Evolutionary conservation across 2,113 vertebrate species (phyloP), one percentile per base, ranked within the genome.

Genomic region (Bufo gargarizans): DNA sequence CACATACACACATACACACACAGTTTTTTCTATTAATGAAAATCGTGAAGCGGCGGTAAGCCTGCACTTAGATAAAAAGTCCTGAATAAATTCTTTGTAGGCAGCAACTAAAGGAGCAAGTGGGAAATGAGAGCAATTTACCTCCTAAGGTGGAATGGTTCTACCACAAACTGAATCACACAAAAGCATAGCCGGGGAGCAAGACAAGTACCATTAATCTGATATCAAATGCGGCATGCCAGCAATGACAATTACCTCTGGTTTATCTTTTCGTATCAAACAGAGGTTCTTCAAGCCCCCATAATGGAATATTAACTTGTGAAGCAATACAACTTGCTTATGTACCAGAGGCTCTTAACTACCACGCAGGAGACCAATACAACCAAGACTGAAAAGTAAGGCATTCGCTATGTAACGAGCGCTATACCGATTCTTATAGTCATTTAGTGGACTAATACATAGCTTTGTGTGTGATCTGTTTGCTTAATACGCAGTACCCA

Each of bases 171-270:
- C 58, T n/a, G 74, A 47, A 76, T 63, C 22, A 47, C 20, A 77
- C 74, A 77, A 77, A 61, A 47, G 8, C 17, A 77, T 77, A 49
- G 47, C 69, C 58, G 20, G 58, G 16, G 55, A 61, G 12, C 55
- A 50, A 61, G 59, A 59, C 58, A n/a, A 74, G 55, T 45, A 50
- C 55, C 74, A 76, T 85, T 85, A 58, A 85, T 85, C 22, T 85
- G 16, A 76, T 45, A 77, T 61, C 17, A 77, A 76, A 86, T 47
- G 33, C 72, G 47, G 33, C 50, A 76, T 49, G 53, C 56, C 53
- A 7, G 19, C n/a, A 59, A 47, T 43, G 16, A n/a, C 43, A 56
- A 55, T 56, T 86, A 61, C 72, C 72, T 77, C 50, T 76, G 19
- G 71, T 61, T 43, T 43, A 74, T 61, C 56, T 86, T 14, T 61